Base-by-base conservation (phyloP, 2,888 invertebrate species). In the Macrosiphum euphorbiae region DNA sequence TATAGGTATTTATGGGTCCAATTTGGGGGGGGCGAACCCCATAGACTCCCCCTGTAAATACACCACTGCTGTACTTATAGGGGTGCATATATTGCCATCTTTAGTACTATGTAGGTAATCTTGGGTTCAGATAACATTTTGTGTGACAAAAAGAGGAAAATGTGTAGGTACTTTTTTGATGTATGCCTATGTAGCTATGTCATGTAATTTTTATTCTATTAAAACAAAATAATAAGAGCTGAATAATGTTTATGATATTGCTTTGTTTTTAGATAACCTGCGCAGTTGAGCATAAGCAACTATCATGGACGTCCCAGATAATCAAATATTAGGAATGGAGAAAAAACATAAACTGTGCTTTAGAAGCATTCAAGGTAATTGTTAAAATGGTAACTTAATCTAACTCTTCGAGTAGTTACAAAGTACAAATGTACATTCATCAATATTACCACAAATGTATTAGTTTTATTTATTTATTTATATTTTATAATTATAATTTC, bases 331-430 rank as follows among this genome's bases (percentile, higher is more conserved):
- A 67, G 87, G 92, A 67, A 92, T 93, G 50, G 94, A 90, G 16
- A 94, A 90, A 90, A 93, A 94, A 78, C 94, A 92, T 35, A 95
- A 94, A 78, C 94, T 94, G 50, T 94, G 95, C 92, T 94, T 94
- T 61, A 91, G 91, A 52, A 94, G 94, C 52, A 44, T 95, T 28
- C 94, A 94, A 94, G 95, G 95, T 95, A 91, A n/a, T 93, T 85
- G 35, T 41, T 20, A 35, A 78, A 78, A 5, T 35, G 5, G n/a
- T 47, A 13, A 67, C 58, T 58, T 44, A 28, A 13, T 86, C 26
- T 47, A 28, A 86, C 4, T 13, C 44, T 86, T 47, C 0, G 1
- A 35, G 35, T 78, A 20, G 35, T 3, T 78, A 78, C 35, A 78
- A 35, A 35, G 24, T 78, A 78, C 20, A 78, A n/a, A 78, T 7